Evolutionary conservation across 2,113 vertebrate genomes (phyloP).

Genomic region (Onychorhynchus coronatus): DNA sequence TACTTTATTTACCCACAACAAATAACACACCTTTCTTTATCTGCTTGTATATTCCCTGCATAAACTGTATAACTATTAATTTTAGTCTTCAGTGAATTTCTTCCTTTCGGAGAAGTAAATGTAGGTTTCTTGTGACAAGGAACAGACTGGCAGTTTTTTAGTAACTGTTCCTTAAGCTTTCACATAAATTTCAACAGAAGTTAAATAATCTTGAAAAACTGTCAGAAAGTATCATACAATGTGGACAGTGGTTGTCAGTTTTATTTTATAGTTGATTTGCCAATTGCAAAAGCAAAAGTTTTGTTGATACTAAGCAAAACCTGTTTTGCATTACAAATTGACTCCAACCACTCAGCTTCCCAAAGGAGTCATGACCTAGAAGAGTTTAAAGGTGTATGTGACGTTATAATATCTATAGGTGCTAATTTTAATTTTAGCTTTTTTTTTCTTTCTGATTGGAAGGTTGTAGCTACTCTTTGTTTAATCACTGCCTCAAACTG

Average conservation of each 20-base stretch:
- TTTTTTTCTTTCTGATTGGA: background rate
- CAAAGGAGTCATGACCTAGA: background rate
- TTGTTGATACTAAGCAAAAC: background rate
- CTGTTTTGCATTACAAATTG: background rate
- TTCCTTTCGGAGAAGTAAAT: background rate
- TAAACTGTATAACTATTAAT: background rate
- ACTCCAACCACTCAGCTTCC: background rate
- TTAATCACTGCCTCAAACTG: background rate
- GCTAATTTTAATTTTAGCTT: background rate
- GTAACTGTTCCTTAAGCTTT: background rate
- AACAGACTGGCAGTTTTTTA: background rate
- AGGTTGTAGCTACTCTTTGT: background rate
- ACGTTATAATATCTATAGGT: background rate
- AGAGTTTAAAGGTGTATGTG: background rate
- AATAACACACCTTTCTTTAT: background rate
- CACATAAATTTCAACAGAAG: background rate
- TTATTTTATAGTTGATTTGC: slow-evolving; percentile 21
- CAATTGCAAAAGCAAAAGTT: background rate
- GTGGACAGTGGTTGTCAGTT: background rate
- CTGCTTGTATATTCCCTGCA: background rate
- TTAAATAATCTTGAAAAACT: slow-evolving; percentile 27
- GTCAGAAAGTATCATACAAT: background rate
- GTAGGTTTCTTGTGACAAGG: background rate
- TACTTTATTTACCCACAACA: background rate
- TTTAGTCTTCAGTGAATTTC: background rate